These are phyloP conservation scores for Dichetophora obliterata DNA, from an alignment of 2,888 invertebrate genomes.

Conservation along the genomic window DNA sequence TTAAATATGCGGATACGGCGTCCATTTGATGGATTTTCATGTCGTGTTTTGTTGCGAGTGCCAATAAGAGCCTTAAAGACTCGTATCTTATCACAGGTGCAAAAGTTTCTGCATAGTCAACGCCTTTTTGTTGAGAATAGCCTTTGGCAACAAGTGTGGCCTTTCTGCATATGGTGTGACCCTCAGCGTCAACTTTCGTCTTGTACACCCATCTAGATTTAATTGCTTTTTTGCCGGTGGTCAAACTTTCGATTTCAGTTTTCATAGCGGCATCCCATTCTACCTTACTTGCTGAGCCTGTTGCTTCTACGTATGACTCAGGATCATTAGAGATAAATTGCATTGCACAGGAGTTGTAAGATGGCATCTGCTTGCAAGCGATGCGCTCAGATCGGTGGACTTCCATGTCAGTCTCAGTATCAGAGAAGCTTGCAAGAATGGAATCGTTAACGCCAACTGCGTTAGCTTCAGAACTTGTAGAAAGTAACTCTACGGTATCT, in stretches of 20 bases:
- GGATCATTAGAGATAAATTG: neutral
- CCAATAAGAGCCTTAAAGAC: conserved; percentile 47
- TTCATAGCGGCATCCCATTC: conserved; percentile 1
- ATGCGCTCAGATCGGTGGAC: neutral
- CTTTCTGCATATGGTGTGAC: conserved; percentile 14
- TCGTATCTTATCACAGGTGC: conserved; percentile 49
- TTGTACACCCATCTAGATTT: conserved; percentile 41
- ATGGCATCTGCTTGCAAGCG: neutral
- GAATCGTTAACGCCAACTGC: too few species aligned
- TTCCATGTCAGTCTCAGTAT: neutral
- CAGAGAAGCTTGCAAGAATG: too few species aligned
- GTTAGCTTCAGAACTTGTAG: too few species aligned
- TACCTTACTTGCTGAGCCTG: too few species aligned
- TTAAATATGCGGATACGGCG: conserved; percentile 46
- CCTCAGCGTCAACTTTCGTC: conserved; percentile 39
- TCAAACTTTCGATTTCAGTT: conserved; percentile 13
- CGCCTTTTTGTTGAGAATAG: conserved; percentile 40
- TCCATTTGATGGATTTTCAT: conserved; percentile 44
- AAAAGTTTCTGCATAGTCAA: conserved; percentile 50
- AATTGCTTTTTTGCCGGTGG: conserved; percentile 30
- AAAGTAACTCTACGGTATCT: too few species aligned
- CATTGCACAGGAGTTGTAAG: neutral
- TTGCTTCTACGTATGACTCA: too few species aligned
- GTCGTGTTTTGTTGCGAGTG: conserved; percentile 40
- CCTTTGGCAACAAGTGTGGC: conserved; percentile 32